Conservation (phyloP, 2,797 vertebrate species). For the Morelia viridis region DNA sequence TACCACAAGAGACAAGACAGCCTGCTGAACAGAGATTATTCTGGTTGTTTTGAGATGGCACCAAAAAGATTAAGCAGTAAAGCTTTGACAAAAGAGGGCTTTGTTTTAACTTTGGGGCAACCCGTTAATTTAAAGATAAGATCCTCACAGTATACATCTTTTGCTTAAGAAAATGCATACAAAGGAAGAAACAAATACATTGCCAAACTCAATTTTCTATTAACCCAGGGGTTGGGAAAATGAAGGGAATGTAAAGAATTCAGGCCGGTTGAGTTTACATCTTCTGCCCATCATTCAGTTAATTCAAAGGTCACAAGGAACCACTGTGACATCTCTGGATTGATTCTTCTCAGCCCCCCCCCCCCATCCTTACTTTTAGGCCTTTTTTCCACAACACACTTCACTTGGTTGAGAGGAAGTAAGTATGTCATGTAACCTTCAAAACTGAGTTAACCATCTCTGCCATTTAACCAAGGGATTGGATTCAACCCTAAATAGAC, state of each 20-base stretch:
- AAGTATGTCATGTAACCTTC: background rate
- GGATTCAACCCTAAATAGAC: background rate
- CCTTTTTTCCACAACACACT: background rate
- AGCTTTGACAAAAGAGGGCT: background rate
- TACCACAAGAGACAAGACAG: background rate
- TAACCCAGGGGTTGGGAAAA: background rate
- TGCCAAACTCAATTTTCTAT: slow-evolving; percentile 1
- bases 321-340: background rate
- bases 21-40: background rate
- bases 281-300: background rate
- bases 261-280: background rate
- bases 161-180: slow-evolving; percentile 1
- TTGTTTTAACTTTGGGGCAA: background rate
- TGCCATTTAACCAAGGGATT: background rate
- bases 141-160: background rate
- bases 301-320: background rate
- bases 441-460: background rate
- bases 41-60: background rate
- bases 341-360: background rate
- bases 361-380: background rate
- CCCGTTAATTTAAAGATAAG: background rate
- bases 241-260: background rate
- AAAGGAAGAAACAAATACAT: slow-evolving; percentile 4
- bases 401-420: background rate
- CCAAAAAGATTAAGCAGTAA: slow-evolving; percentile 11